Evolutionary conservation across 2,888 invertebrate species (phyloP).

Genomic region (Leucozona laternaria): DNA sequence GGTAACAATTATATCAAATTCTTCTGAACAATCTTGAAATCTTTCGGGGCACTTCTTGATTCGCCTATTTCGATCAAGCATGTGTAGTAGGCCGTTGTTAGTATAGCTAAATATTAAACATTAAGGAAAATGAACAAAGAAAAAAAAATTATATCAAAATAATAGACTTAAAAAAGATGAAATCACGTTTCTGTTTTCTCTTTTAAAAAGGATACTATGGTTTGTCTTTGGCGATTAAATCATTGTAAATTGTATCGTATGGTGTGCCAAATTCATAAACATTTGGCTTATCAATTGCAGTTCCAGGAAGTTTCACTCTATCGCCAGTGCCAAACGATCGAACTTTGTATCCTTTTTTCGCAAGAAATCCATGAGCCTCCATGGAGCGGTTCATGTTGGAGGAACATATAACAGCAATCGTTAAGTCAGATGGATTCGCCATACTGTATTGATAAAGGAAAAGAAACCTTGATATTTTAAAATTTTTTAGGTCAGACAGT

Average conservation of each 20-base stretch:
- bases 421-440: constrained; percentile 85
- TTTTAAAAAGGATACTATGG: constrained; percentile 87
- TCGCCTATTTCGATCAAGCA: constrained; percentile 98
- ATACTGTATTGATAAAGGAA: constrained; percentile 75
- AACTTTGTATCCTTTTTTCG: constrained; percentile 98
- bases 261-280: constrained; percentile 98
- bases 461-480: background rate
- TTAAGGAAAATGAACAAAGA: constrained; percentile 64
- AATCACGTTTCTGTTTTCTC: background rate
- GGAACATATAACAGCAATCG: constrained; percentile 98
- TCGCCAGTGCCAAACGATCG: constrained; percentile 97
- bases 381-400: constrained; percentile 99
- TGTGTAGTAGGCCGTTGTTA: constrained; percentile 98
- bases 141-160: constrained; percentile 22
- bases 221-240: constrained; percentile 95
- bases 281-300: constrained; percentile 96
- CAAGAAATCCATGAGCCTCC: constrained; percentile 99
- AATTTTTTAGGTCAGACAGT: background rate
- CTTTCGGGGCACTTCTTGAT: constrained; percentile 97
- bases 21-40: constrained; percentile 94
- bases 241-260: constrained; percentile 98
- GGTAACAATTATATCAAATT: constrained; percentile 97
- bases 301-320: constrained; percentile 98
- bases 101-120: constrained; percentile 87
- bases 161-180: constrained; percentile 1